Percentiles rank a stretch among this genome's conserved stretches.
Evolutionary conservation across 2,888 invertebrate genomes (phyloP).

Genomic region (Ormyrus pomaceus): DNA sequence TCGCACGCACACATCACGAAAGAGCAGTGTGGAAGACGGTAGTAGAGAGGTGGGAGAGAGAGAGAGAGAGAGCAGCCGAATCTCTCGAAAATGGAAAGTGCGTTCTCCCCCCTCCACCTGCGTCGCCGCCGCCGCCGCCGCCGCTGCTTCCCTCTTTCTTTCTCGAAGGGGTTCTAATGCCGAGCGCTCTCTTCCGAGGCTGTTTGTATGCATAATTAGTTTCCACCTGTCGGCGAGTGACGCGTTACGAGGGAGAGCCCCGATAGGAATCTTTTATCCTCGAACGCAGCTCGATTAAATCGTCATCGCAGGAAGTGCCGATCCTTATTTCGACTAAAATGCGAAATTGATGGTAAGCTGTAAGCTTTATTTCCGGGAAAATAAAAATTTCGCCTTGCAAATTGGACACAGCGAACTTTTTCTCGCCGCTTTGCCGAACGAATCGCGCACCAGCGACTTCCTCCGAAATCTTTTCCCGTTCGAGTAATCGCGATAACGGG

Average conservation of each 20-base stretch:
- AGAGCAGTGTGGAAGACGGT: background rate
- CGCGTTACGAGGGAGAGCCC: too few species aligned
- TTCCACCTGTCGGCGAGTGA: background rate
- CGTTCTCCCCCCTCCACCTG: background rate
- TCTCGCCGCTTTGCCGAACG: background rate
- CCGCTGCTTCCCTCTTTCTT: too few species aligned
- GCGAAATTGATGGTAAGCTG: too few species aligned
- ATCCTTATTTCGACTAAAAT: too few species aligned
- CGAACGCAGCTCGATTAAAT: too few species aligned
- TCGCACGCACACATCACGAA: background rate
- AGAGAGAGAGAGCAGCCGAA: background rate
- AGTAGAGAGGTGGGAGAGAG: background rate
- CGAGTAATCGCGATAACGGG: background rate
- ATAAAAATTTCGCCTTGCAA: background rate
- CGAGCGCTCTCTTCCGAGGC: background rate
- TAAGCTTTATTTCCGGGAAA: too few species aligned
- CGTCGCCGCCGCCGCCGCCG: too few species aligned
- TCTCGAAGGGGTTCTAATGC: too few species aligned
- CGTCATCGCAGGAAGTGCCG: too few species aligned
- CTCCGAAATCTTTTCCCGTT: background rate
- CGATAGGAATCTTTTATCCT: too few species aligned
- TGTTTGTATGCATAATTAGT: background rate
- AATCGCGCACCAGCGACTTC: too few species aligned
- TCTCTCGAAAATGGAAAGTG: slow-evolving; percentile 14
- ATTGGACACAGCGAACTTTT: background rate